Evolutionary conservation across 1,140 invertebrate species (phyloP).

Genomic region (Frieseomelitta varia): DNA sequence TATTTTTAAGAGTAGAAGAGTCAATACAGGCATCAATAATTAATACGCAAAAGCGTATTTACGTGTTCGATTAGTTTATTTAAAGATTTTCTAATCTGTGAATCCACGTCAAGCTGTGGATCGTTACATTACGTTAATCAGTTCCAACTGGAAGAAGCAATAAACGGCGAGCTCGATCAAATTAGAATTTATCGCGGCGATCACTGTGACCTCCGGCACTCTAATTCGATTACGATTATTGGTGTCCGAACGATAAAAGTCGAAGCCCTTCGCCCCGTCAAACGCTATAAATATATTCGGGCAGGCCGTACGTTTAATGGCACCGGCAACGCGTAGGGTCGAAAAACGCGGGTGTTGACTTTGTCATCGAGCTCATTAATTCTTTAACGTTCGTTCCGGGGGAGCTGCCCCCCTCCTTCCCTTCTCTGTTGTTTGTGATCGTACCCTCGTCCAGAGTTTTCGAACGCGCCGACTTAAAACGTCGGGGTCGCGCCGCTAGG

Average conservation of each 20-base stretch:
- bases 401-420: background rate
- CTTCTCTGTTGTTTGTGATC: slow-evolving; percentile 15
- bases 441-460: slow-evolving; percentile 21
- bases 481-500: background rate
- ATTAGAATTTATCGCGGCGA: slow-evolving; percentile 77
- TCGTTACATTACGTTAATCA: slow-evolving; percentile 9
- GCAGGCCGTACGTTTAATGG: slow-evolving; percentile 10
- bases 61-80: background rate
- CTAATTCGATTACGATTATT: slow-evolving; percentile 43
- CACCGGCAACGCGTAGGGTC: slow-evolving; percentile 8
- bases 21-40: background rate
- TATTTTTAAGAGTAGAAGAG: background rate
- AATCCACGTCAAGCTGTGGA: background rate
- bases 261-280: slow-evolving; percentile 3
- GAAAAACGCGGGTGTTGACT: slow-evolving; percentile 50
- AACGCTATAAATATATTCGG: slow-evolving; percentile 32
- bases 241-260: slow-evolving; percentile 17
- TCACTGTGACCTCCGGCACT: slow-evolving; percentile 65
- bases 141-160: background rate
- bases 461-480: slow-evolving; percentile 35
- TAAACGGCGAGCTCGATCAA: background rate
- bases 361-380: slow-evolving; percentile 62
- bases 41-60: background rate
- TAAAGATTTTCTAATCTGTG: background rate
- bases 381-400: slow-evolving; percentile 38